Evolutionary conservation across 1,140 invertebrate species (phyloP).

Genomic region (Lasaia peninsularis): DNA sequence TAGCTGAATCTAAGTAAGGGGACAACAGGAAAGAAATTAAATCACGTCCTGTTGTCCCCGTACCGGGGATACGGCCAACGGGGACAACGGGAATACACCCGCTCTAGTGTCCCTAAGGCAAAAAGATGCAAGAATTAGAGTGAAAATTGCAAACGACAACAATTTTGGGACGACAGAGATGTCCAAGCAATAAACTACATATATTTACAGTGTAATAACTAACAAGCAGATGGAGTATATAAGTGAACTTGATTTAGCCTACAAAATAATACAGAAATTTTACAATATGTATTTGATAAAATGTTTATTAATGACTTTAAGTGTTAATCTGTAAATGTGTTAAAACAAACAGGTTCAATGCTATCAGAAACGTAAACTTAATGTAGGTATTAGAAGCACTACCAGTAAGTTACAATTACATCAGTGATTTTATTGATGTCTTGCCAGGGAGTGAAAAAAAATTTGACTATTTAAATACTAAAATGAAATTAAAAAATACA

Average conservation of each 20-base stretch:
- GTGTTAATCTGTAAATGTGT: slow-evolving; percentile 38
- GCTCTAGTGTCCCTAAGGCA: too few species aligned
- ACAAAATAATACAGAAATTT: slow-evolving; percentile 34
- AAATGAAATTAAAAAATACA: slow-evolving; percentile 42
- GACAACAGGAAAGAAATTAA: too few species aligned
- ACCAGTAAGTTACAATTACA: slow-evolving; percentile 36
- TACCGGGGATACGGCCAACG: too few species aligned
- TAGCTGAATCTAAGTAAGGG: too few species aligned
- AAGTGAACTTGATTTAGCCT: slow-evolving; percentile 25
- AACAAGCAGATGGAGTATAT: slow-evolving; percentile 37
- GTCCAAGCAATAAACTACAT: slow-evolving; percentile 31
- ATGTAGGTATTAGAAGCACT: slow-evolving; percentile 47
- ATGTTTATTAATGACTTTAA: slow-evolving; percentile 47
- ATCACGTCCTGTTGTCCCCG: too few species aligned
- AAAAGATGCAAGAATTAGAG: slow-evolving; percentile 28
- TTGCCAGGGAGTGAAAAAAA: slow-evolving; percentile 36
- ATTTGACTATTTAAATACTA: slow-evolving; percentile 43
- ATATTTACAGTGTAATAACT: slow-evolving; percentile 31
- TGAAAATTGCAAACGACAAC: slow-evolving; percentile 15
- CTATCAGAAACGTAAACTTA: slow-evolving; percentile 37
- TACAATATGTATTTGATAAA: slow-evolving; percentile 37
- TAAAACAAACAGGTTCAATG: slow-evolving; percentile 38
- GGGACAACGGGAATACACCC: too few species aligned
- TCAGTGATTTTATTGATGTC: slow-evolving; percentile 49
- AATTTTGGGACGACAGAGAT: slow-evolving; percentile 24